Conservation (phyloP, 2,888 invertebrate species). For the Hirtodrosophila histrioides region DNA sequence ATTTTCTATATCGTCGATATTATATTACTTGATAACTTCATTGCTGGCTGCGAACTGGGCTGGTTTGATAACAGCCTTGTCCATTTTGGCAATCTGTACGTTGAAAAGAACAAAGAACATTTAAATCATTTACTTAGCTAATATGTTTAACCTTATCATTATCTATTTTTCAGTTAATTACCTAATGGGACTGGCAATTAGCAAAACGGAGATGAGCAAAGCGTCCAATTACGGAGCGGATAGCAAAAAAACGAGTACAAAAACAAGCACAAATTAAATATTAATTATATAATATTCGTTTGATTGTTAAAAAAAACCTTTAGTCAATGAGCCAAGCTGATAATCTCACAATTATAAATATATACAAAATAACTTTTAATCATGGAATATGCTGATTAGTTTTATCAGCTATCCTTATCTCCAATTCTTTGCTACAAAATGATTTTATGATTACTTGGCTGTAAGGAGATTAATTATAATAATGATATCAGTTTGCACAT, state of each 20-base stretch:
- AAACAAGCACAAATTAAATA: conserved; percentile 66
- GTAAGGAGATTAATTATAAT: conserved; percentile 15
- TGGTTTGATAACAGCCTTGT: conserved; percentile 75
- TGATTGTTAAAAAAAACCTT: conserved; percentile 55
- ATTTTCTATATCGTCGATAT: conserved; percentile 75
- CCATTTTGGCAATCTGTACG: conserved; percentile 91
- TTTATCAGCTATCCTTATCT: conserved; percentile 46
- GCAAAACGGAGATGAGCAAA: conserved; percentile 93
- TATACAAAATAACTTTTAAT: conserved; percentile 42
- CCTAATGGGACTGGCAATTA: conserved; percentile 91
- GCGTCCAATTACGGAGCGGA: conserved; percentile 91
- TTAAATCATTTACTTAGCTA: background rate
- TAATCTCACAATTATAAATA: conserved; percentile 71
- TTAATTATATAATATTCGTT: conserved; percentile 38
- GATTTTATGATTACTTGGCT: conserved; percentile 42
- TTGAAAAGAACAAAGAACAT: conserved; percentile 69
- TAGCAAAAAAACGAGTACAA: conserved; percentile 62
- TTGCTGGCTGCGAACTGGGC: conserved; percentile 85
- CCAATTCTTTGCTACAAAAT: conserved; percentile 30
- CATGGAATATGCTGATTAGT: conserved; percentile 35
- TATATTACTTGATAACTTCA: conserved; percentile 79
- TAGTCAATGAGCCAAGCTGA: conserved; percentile 73
- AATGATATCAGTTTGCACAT: conserved; percentile 44
- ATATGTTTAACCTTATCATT: background rate
- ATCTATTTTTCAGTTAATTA: conserved; percentile 87